Conservation (phyloP, 2,888 invertebrate species). For the Callinectes sapidus region DNA sequence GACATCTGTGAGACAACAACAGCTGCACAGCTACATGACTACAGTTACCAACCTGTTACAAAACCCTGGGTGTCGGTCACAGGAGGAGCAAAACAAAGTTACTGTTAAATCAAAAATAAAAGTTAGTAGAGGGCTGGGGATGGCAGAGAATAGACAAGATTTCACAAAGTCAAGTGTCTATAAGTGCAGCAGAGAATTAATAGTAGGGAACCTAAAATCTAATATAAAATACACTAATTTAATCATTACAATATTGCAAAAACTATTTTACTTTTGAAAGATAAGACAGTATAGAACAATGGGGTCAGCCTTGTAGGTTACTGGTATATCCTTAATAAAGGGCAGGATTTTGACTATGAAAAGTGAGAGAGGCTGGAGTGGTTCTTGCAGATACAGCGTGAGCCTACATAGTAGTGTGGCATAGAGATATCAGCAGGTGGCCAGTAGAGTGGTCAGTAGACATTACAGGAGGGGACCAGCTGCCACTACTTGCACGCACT, state of each 20-base stretch:
- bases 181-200: slow-evolving; percentile 67
- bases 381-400: slow-evolving; percentile 61
- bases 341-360: slow-evolving; percentile 60
- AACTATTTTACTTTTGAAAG: slow-evolving; percentile 50
- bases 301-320: slow-evolving; percentile 65
- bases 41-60: slow-evolving; percentile 72
- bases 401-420: slow-evolving; percentile 64
- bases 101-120: slow-evolving; percentile 73
- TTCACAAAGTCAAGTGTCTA: slow-evolving; percentile 65
- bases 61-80: slow-evolving; percentile 71
- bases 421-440: slow-evolving; percentile 65
- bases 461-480: slow-evolving; percentile 61
- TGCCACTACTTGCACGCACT: slow-evolving; percentile 70
- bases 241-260: slow-evolving; percentile 59
- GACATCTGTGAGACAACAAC: slow-evolving; percentile 71
- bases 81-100: slow-evolving; percentile 72
- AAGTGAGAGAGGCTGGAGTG: slow-evolving; percentile 69
- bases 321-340: slow-evolving; percentile 59
- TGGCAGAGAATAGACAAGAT: slow-evolving; percentile 64
- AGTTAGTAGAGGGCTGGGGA: slow-evolving; percentile 71
- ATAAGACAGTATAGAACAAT: slow-evolving; percentile 58
- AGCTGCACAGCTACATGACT: slow-evolving; percentile 68
- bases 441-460: slow-evolving; percentile 65
- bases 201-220: slow-evolving; percentile 67
- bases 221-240: slow-evolving; percentile 65